Evolutionary conservation across 2,113 vertebrate species (phyloP).

Genomic region (Platanista minor): DNA sequence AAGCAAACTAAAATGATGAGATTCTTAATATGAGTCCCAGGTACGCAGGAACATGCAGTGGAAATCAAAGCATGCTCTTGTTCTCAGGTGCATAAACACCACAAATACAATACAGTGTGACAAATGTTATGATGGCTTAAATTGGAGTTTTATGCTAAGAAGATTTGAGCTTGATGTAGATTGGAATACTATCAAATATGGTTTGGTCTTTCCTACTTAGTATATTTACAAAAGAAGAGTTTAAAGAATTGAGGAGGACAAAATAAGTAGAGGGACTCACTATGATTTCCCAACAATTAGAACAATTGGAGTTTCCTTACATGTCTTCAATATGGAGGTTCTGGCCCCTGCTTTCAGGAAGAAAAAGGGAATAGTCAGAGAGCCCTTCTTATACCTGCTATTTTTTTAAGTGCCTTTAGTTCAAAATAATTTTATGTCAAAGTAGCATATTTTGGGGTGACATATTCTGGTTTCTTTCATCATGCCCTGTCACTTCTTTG

Average conservation of each 20-base stretch:
- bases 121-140: neutral
- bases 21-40: neutral
- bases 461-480: neutral
- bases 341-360: neutral
- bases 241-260: neutral
- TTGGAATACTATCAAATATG: neutral
- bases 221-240: neutral
- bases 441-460: neutral
- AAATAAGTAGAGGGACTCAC: neutral
- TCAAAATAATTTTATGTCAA: neutral
- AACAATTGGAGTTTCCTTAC: neutral
- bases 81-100: neutral
- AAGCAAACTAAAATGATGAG: neutral
- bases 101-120: neutral
- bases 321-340: neutral
- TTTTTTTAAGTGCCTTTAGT: neutral
- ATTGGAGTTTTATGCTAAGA: neutral
- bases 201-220: neutral
- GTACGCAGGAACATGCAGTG: neutral
- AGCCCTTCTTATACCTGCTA: neutral
- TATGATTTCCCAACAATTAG: neutral
- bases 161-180: neutral
- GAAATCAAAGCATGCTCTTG: neutral
- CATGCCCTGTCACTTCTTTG: neutral
- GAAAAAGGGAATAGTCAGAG: neutral